Base-by-base conservation (phyloP, 2,888 invertebrate genomes). In the Tachystola acroxantha region DNA sequence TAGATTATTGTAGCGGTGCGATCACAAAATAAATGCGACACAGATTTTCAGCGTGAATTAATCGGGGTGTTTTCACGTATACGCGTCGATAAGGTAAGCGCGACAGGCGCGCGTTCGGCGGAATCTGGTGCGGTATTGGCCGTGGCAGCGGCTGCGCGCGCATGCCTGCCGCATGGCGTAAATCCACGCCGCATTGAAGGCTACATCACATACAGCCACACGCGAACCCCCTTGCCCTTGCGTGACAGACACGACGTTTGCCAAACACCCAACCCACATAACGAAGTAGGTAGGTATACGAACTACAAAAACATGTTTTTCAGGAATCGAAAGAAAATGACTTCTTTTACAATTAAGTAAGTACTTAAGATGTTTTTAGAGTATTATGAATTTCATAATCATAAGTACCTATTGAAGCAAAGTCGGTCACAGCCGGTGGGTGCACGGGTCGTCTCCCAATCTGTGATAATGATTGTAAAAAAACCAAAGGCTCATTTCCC, bases 51-150 rank as follows among this genome's bases (percentile, higher is more conserved):
- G 43, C 39, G 36, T 39, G 34, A 45, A 45, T 46, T 39, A 46
- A 42, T 48, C 63, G 62, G 59, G 63, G 69, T 58, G 53, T 53
- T 58, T 63, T 55, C 46, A 54, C 53, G 56, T 55, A 53, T 48
- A 57, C 59, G 66, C 70, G 74, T 79, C 81, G 70, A 79, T 75
- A 74, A 58, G 61, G 53, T 40, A 57, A 50, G 46, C 47, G 53
- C 55, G 53, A 48, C 55, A 52, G 68, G 69, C 73, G 74, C 76
- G 76, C 69, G 70, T 60, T 71, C 61, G 60, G 50, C 59, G 60
- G 51, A 58, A 63, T 50, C 62, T 63, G 54, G 61, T 56, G 67
- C 57, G 61, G 46, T 71, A 80, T 77, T 76, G 74, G 79, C 68
- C 50, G 36, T 44, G 52, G 59, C 49, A 54, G 57, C 57, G 49